phyloP scores from a whole-genome alignment of 2,888 invertebrate genomes.

The Brachyptera risi region DNA sequence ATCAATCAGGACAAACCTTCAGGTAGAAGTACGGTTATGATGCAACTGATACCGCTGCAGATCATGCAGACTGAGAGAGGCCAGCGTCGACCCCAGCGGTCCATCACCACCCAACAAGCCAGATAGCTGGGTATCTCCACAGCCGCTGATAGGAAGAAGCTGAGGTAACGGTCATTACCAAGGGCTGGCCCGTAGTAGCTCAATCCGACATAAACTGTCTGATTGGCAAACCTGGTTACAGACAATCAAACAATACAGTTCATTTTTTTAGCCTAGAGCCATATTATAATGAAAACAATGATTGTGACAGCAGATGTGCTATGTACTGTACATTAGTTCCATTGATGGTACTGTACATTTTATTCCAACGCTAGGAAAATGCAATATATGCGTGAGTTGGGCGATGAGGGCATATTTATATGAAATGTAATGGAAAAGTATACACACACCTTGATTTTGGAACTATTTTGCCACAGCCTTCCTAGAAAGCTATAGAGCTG shows the following conservation, averaged over 20 bases:
- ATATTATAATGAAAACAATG: no score
- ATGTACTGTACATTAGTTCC: no score
- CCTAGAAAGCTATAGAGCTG: no score
- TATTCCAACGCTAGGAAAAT: no score
- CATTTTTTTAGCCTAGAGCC: no score
- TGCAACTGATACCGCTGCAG: conserved; percentile 77
- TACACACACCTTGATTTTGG: no score
- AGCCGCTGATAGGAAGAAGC: conserved; percentile 79
- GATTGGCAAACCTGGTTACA: conserved; percentile 70
- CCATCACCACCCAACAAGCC: conserved; percentile 85
- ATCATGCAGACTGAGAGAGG: conserved; percentile 75
- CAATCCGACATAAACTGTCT: conserved; percentile 86
- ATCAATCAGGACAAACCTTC: conserved; percentile 55
- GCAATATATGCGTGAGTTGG: no score
- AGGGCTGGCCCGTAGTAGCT: conserved; percentile 88
- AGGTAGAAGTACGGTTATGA: conserved; percentile 78
- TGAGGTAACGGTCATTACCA: conserved; percentile 82
- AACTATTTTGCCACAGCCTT: no score
- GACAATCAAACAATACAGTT: not conserved
- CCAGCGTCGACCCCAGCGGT: conserved; percentile 83
- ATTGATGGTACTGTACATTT: no score
- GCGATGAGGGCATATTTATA: no score
- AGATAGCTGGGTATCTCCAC: conserved; percentile 89
- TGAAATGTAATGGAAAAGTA: no score
- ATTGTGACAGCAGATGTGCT: no score